Base-by-base conservation (phyloP, 2,888 invertebrate genomes). In the Papilio elwesi region DNA sequence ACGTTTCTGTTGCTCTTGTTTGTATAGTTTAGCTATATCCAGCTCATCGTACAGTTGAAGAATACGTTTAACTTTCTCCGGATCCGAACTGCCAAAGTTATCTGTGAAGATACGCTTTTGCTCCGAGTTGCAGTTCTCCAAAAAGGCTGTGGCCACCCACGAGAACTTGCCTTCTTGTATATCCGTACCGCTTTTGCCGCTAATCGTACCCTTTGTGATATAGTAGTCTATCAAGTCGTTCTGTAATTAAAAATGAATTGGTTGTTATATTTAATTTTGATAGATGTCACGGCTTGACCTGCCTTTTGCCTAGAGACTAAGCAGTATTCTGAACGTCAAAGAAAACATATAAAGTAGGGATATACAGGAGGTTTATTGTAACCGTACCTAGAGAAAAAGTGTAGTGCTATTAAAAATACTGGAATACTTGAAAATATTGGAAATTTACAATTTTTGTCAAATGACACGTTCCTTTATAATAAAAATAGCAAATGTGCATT, bases 111-210 rank as follows among this genome's bases (percentile, higher is more conserved):
- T 81, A 6, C 76, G 72, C 73, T 94, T 94, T 81, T 97, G 97
- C 6, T 94, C 90, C 0, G 94, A 90, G 70, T 93, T 95, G 13
- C 96, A 96, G 65, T 96, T 94, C 87, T 97, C 96, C 77, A 98
- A 93, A 55, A 97, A 97, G 13, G 96, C 96, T 1, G 98, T 97
- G 0, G 97, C 95, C 63, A 98, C 90, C 99, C 99, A 99, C 0
- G 97, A 95, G 87, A 98, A 99, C 90, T 99, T 99, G 59, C 98
- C 98, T 82, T 98, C 97, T 85, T 96, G 95, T 79, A 99, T 98
- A 83, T 99, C 98, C 0, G 96, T 97, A 11, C 98, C 97, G 26
- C 95, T 89, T 93, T 99, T 99, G 0, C 99, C 99, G 1, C 96
- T 97, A 0, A 96, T 88, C 4, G 94, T 92, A 36, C 96, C 95